Evolutionary conservation across 2,888 invertebrate genomes (phyloP), one percentile per base, ranked within the genome.

Genomic region (Eupithecia abbreviata): DNA sequence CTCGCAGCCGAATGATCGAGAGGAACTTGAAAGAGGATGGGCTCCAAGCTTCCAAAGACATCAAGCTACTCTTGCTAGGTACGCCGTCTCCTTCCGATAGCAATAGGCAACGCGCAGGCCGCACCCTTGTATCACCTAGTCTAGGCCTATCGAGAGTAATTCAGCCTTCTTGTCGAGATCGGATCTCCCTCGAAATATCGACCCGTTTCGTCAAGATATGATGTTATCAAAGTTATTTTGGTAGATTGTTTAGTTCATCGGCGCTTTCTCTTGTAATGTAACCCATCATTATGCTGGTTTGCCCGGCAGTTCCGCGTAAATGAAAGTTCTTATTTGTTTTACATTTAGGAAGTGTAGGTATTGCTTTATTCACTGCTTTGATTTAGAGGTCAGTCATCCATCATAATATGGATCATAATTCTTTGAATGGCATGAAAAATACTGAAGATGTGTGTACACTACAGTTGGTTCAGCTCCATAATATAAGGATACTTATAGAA

Each of bases 11-110:
- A 95, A 97, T 98, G 95, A 99, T 99, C 91, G 99, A 99, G 96
- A 98, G 98, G 95, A 98, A 98, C 94, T 96, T 99, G 88, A 99
- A 99, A 95, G 99, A 99, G 95, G 99, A 99, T 95, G 99, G 99
- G 85, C 97, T 99, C 89, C 98, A 98, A 94, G 99, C 99, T 81
- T 99, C 99, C 89, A 99, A 99, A 96, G 99, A 99, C 96, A 99
- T 99, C 92, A 99, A 99, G 96, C 96, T 99, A 87, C 96, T 99
- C 87, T 96, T 99, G 87, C 96, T 99, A 94, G 99, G 99, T 99
- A 96, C 96, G 96, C 75, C 58, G 79, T 82, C 73, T 82, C 82
- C 73, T 77, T 80, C 76, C 79, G n/a, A 65, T 81, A 83, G 82
- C 82, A 81, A 74, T 79, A 80, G 74, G 77, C 82, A 77, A 67